Percentiles rank a stretch among this genome's conserved stretches.
These are phyloP conservation scores for Anorthoa munda DNA, from an alignment of 2,888 invertebrate species.

Conservation along the genomic window DNA sequence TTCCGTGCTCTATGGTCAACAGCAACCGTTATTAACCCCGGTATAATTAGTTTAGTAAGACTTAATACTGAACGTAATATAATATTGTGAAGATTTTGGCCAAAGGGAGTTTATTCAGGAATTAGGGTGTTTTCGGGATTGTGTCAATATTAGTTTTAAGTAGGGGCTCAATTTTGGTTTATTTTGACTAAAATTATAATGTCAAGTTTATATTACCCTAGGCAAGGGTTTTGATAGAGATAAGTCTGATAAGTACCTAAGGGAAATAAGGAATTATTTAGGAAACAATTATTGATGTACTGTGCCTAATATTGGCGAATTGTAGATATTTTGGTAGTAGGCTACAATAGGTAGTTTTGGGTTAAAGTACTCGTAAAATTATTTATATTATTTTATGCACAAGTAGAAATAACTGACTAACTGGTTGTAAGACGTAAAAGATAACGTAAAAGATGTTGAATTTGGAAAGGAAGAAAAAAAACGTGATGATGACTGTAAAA, in stretches of 20 bases:
- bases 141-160: constrained; percentile 28
- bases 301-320: not conserved
- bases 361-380: too few relatives aligned
- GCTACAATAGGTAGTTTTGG: not conserved
- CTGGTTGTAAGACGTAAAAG: not conserved
- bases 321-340: not conserved
- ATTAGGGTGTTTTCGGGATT: constrained; percentile 14
- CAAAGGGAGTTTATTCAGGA: constrained; percentile 3
- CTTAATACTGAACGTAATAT: constrained; percentile 47
- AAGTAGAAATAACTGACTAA: too few relatives aligned
- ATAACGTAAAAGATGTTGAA: not conserved
- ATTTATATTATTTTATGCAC: too few relatives aligned
- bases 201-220: not conserved
- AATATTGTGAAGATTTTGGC: constrained; percentile 48
- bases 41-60: constrained; percentile 36
- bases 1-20: not conserved
- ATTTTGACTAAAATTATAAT: constrained; percentile 29
- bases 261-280: not conserved
- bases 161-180: constrained; percentile 23
- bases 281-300: not conserved
- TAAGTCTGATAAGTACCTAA: not conserved
- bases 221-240: not conserved
- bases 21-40: constrained; percentile 54
- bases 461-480: not conserved
- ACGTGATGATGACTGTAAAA: not conserved